These are phyloP conservation scores for Papilio polytes DNA, from an alignment of 1,140 invertebrate genomes.

Conservation along the genomic window DNA sequence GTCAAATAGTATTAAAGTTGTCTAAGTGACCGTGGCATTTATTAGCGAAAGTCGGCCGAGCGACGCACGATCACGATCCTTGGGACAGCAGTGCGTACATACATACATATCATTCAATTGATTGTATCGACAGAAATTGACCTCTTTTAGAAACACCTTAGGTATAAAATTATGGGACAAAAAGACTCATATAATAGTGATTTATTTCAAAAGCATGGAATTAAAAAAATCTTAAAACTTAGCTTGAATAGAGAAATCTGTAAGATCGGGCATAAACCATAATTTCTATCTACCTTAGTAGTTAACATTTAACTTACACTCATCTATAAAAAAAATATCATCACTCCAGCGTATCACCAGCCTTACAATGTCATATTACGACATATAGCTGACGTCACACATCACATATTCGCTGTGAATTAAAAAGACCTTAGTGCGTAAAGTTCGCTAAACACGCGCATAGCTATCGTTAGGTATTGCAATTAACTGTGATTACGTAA, in stretches of 20 bases:
- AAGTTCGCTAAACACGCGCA: background rate
- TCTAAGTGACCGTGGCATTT: constrained; percentile 22
- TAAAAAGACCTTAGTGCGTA: constrained; percentile 5
- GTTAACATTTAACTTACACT: no score
- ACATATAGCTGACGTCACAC: background rate
- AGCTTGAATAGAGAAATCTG: background rate
- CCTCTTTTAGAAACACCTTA: background rate
- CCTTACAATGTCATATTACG: constrained; percentile 3
- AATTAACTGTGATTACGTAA: background rate
- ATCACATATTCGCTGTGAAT: background rate
- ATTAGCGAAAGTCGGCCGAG: constrained; percentile 17
- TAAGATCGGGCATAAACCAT: background rate
- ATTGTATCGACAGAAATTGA: background rate
- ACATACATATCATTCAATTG: background rate
- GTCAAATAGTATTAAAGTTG: background rate
- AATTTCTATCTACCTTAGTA: background rate
- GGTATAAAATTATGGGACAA: no score
- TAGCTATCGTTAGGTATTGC: background rate
- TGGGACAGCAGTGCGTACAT: background rate
- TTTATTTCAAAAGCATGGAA: no score
- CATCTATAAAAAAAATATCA: background rate
- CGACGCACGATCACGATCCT: constrained; percentile 15
- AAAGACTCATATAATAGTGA: no score
- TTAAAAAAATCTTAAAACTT: no score
- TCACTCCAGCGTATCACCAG: background rate